Conservation (phyloP, 2,888 invertebrate genomes). For the Cynaeus angustus region DNA sequence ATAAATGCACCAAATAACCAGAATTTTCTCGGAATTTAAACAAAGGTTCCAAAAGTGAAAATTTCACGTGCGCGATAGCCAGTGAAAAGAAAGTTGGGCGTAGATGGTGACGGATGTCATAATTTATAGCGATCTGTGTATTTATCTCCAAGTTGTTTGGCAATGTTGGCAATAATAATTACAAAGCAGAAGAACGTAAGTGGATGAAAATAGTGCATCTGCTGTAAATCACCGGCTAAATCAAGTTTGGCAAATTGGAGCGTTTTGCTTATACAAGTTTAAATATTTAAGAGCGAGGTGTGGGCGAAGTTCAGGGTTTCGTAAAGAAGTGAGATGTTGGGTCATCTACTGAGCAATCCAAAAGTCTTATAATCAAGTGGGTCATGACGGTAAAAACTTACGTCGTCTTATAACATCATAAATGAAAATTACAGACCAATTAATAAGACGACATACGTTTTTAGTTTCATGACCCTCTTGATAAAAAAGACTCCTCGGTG, state of each 20-base stretch:
- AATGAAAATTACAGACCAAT: too few species aligned
- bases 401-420: too few species aligned
- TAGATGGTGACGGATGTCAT: background rate
- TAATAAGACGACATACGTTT: too few species aligned
- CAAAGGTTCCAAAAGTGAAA: background rate
- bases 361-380: too few species aligned
- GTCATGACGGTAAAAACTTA: too few species aligned
- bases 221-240: conserved; percentile 22
- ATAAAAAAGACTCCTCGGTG: too few species aligned
- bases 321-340: too few species aligned
- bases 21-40: background rate
- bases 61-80: background rate
- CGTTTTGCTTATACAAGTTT: conserved; percentile 7
- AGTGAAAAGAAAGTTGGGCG: conserved; percentile 1
- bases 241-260: conserved; percentile 18
- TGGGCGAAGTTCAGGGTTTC: conserved; percentile 10
- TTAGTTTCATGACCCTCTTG: too few species aligned
- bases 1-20: background rate
- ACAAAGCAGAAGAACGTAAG: conserved; percentile 8
- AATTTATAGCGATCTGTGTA: conserved; percentile 3
- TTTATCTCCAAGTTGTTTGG: conserved; percentile 1
- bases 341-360: too few species aligned
- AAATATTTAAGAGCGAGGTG: conserved; percentile 26
- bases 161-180: conserved; percentile 18
- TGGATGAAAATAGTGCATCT: conserved; percentile 25